Evolutionary conservation across 2,113 vertebrate genomes (phyloP).

Genomic region (Salvelinus alpinus): DNA sequence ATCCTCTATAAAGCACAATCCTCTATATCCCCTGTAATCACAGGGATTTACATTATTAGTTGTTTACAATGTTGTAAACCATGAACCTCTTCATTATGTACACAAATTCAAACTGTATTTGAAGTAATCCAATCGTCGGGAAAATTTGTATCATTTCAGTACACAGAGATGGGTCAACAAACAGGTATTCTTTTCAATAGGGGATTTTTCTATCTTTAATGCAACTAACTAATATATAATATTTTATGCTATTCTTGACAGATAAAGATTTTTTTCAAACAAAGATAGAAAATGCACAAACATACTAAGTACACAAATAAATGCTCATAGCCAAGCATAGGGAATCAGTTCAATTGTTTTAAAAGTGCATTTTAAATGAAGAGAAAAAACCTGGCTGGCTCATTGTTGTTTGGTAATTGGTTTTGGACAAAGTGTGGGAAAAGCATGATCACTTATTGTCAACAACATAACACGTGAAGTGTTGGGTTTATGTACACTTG

Average conservation of each 20-base stretch:
- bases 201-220: conserved; percentile 11
- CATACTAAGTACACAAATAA: conserved; percentile 11
- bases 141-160: conserved; percentile 4
- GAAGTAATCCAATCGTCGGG: background rate
- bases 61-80: background rate
- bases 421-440: background rate
- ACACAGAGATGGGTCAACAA: conserved; percentile 30
- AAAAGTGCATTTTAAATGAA: conserved; percentile 14
- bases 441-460: conserved; percentile 13
- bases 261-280: conserved; percentile 26
- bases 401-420: too few relatives aligned
- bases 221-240: background rate
- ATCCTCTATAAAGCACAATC: too few relatives aligned
- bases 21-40: too few relatives aligned
- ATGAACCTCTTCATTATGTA: background rate
- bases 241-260: background rate
- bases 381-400: background rate
- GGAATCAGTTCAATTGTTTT: conserved; percentile 15
- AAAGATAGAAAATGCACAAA: conserved; percentile 39
- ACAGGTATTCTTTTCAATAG: conserved; percentile 1
- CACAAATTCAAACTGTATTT: background rate
- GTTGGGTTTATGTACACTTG: conserved; percentile 10
- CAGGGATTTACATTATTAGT: too few relatives aligned
- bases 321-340: conserved; percentile 7
- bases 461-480: background rate